phyloP scores from a whole-genome alignment of 2,797 vertebrate species.

The Acipenser oxyrinchus region DNA sequence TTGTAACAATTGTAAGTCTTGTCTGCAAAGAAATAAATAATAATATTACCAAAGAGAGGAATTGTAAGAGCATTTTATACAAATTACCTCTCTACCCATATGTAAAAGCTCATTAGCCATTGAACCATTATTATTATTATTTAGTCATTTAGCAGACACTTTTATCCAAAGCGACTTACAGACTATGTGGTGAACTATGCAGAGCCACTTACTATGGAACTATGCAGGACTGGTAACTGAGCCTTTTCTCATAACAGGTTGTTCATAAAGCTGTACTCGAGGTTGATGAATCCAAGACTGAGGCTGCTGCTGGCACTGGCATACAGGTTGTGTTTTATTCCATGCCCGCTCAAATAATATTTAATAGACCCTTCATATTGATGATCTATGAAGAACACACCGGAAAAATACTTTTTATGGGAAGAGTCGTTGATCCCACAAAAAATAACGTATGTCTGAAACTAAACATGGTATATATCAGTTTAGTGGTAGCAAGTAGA shows the following conservation, averaged over 20 bases:
- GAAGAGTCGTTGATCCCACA: slow-evolving; percentile 9
- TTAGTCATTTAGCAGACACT: too few species aligned
- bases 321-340: slow-evolving; percentile 1
- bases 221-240: background rate
- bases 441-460: background rate
- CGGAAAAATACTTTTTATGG: slow-evolving; percentile 4
- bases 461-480: too few species aligned
- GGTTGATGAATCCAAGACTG: slow-evolving; percentile 5
- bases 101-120: too few species aligned
- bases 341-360: background rate
- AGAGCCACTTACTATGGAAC: background rate
- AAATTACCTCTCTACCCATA: too few species aligned
- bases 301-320: background rate
- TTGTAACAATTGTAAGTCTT: too few species aligned
- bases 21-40: too few species aligned
- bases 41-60: too few species aligned
- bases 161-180: too few species aligned
- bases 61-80: too few species aligned
- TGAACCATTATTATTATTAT: too few species aligned
- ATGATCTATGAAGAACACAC: slow-evolving; percentile 8
- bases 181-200: background rate
- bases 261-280: slow-evolving; percentile 8
- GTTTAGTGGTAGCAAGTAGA: too few species aligned
- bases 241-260: background rate
- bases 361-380: slow-evolving; percentile 11